Base-by-base conservation (phyloP, 2,797 vertebrate species). In the Chiloscyllium punctatum region DNA sequence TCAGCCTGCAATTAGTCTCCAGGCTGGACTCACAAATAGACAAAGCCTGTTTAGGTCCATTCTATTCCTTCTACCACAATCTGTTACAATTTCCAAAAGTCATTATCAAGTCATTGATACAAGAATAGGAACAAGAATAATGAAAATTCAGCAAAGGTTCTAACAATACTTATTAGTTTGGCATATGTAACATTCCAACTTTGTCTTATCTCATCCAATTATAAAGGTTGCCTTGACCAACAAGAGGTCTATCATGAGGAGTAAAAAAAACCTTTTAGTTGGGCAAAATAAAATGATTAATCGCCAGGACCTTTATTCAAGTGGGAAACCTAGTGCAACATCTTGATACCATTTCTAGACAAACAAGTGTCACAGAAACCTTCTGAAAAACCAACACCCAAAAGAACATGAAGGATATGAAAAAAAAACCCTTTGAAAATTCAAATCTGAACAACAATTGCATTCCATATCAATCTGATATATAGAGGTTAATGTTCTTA, bases 401-500 rank as follows among this genome's bases (percentile, higher is more conserved):
- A 53, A 48, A 7, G 69, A 30, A 30, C 53, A 66, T 1, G 5
- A 30, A 53, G 16, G 16, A 48, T 74, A 27, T 48, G 16, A 23
- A 30, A 16, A 74, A 42, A 16, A 53, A 77, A 57, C 68, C n/a
- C 51, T 71, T 16, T 87, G 95, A 37, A 87, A 95, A 69, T 94
- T 33, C 25, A 84, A 37, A 48, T 68, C 68, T 77, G 94, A 53
- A 95, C n/a, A 57, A 18, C 18, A 68, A n/a, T 62, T 92, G 62
- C 62, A 37, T n/a, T 79, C 66, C 33, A 68, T 1, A 37, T 68
- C 62, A 92, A 92, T 33, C 62, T 25, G 11, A 91, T 48, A 90
- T 57, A 95, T 21, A 53, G 62, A 57, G 48, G 23, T 42, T 48
- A 33, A 53, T 42, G 48, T 0, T 6, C 96, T 97, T 97, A 99